These are phyloP conservation scores for Passer domesticus DNA, from an alignment of 2,113 vertebrate species.

Conservation along the genomic window DNA sequence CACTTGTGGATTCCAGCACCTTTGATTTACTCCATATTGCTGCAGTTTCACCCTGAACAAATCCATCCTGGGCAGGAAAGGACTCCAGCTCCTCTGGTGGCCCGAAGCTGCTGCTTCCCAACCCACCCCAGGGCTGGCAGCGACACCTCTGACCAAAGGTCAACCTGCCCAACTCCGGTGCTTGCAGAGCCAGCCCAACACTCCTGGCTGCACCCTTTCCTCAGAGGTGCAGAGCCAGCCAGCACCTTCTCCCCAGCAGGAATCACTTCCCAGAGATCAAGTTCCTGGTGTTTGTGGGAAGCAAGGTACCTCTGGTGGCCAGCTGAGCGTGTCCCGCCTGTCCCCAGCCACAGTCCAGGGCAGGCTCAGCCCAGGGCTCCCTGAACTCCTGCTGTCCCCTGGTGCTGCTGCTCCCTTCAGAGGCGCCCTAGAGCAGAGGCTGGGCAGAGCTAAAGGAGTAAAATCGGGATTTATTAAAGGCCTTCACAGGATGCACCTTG, in stretches of 20 bases:
- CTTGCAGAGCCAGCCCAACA: background rate
- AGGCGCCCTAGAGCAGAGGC: background rate
- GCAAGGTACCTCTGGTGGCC: background rate
- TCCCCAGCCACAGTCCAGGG: too few species aligned
- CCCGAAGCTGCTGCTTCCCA: background rate
- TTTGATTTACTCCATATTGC: background rate
- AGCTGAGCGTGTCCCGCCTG: background rate
- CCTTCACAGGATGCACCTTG: background rate
- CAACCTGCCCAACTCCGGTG: background rate
- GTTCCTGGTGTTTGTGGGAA: background rate
- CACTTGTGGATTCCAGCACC: background rate
- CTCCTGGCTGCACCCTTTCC: too few species aligned
- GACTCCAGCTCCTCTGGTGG: background rate
- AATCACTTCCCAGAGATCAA: background rate
- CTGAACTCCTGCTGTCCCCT: background rate
- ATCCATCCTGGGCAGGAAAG: background rate
- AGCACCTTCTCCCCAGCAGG: background rate
- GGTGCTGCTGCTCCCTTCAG: background rate
- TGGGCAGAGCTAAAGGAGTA: background rate
- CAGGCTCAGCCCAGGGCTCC: background rate
- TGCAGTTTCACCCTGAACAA: background rate
- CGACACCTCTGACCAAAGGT: background rate
- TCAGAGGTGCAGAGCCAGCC: background rate
- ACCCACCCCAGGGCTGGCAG: rapidly evolving
- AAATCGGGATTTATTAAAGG: background rate